These are phyloP conservation scores for Notodromas monacha DNA, from an alignment of 2,888 invertebrate genomes.

Conservation along the genomic window DNA sequence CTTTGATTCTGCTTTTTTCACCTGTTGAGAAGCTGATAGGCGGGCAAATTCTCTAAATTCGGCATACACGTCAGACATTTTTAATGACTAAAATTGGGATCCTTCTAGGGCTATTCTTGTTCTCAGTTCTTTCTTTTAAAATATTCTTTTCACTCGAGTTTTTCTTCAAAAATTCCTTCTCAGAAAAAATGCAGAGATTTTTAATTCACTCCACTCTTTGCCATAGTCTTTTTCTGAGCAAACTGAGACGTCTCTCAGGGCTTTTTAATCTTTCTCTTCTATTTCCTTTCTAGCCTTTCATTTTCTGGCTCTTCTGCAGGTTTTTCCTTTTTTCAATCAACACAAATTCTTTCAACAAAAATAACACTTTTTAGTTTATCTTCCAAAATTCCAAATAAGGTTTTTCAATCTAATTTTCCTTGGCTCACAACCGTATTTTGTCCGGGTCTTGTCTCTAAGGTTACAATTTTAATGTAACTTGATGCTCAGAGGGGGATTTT, in stretches of 20 bases:
- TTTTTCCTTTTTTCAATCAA: slow-evolving; percentile 1
- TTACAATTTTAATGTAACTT: slow-evolving; percentile 4
- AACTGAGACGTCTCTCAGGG: no score
- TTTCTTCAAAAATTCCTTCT: not conserved
- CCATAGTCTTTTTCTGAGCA: slow-evolving; percentile 4
- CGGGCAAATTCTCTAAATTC: slow-evolving; percentile 2
- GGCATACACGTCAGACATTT: slow-evolving; percentile 4
- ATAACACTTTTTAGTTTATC: slow-evolving; percentile 1
- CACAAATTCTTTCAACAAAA: slow-evolving; percentile 2
- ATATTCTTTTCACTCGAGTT: not conserved
- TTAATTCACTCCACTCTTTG: slow-evolving; percentile 4
- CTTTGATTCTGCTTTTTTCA: slow-evolving; percentile 2
- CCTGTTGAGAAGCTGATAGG: slow-evolving; percentile 4
- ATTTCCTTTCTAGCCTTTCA: no score
- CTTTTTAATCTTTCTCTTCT: no score
- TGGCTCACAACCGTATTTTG: slow-evolving; percentile 4
- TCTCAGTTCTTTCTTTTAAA: slow-evolving; percentile 4
- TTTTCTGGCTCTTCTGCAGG: slow-evolving; percentile 4
- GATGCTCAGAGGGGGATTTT: slow-evolving; percentile 4
- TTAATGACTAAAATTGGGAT: slow-evolving; percentile 4
- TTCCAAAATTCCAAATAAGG: slow-evolving; percentile 4
- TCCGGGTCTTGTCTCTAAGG: slow-evolving; percentile 4
- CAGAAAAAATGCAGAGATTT: slow-evolving; percentile 1
- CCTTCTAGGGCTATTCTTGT: slow-evolving; percentile 2
- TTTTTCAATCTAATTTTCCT: slow-evolving; percentile 1